Evolutionary conservation across 2,113 vertebrate species (phyloP), one percentile per base, ranked within the genome.

Genomic region (Notarius quadriscutis): DNA sequence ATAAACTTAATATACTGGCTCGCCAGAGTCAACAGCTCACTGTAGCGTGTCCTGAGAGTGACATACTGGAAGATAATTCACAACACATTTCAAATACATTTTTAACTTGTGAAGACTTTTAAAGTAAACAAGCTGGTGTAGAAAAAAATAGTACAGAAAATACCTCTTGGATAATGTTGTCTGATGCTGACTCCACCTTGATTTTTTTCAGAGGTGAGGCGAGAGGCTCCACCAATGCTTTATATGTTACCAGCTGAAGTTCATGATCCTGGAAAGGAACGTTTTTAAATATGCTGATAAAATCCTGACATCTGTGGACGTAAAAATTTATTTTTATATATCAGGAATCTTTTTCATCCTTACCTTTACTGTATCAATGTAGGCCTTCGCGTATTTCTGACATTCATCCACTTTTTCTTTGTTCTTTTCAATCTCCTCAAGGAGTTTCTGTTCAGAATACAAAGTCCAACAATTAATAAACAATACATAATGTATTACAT

Each of bases 301-400:
- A 50, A 67, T 14, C 60, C 1, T 12, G 53, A 55, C 58, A 0
- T 53, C 53, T 41, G 8, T 8, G 15, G 1, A 58, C 65, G 1
- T 22, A 9, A 63, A 30, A 41, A 41, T 41, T 41, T 41, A 41
- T 41, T 1, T 30, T 30, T 30, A 22, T 82, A 27, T 6, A 27
- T 69, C 6, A 41, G 18, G 9, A 27, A 58, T n/a, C 3, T 7
- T 41, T 83, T 67, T 1, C 0, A 17, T 2, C 67, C 67, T 60
- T 62, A 99, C 98, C 96, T 99, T 99, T 90, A 99, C 97, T 74
- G 97, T 96, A 0, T 99, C 97, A 0, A 99, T 98, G 92, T 99
- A 99, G 83, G 96, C 96, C 90, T 97, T 99, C 0, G 98, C 97
- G 0, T 97, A 95, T 84, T 92, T 95, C 93, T 99, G 96, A 89